Evolutionary conservation across 2,888 invertebrate genomes (phyloP), one percentile per base, ranked within the genome.

Genomic region (Lycocerus yunnanus): DNA sequence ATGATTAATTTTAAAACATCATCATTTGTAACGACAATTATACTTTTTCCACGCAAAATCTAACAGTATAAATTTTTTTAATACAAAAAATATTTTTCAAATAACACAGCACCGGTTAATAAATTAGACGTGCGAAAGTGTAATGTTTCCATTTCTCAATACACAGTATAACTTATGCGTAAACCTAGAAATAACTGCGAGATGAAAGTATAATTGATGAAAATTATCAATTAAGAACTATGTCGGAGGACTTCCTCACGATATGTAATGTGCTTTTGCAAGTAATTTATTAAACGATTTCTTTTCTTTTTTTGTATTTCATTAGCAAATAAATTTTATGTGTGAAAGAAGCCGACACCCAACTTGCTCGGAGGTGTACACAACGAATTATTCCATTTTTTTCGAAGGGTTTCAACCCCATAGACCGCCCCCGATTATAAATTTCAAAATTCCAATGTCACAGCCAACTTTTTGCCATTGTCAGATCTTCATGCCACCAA

Each of bases 1-100:
- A n/a, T 63, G 61, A 63, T 63, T 16, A 63, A 63, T 63, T 63
- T 63, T 63, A 63, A 63, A 63, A 20, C 20, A 63, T 63, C 18
- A 15, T 60, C 43, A 43, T 60, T 15, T 63, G 61, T 16, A 63
- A 18, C n/a, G n/a, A n/a, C 16, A 63, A 63, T 63, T 63, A 63
- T n/a, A 20, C 18, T 63, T 63, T 63, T 63, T 63, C 16, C 13
- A 63, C n/a, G 16, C 16, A 8, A 63, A 63, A 10, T 20, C 15
- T 63, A 63, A 63, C 61, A 63, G 61, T 63, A 63, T 14, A 3
- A 0, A 13, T 63, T 16, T 16, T n/a, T n/a, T n/a, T n/a, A n/a
- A n/a, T 18, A 3, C 8, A 5, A 63, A 8, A 15, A 63, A 18
- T 63, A 16, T 60, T 60, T 63, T 63, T 20, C 1, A 63, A 18